Percentiles rank a stretch among this genome's conserved stretches.
Conservation (phyloP, 2,888 invertebrate species). For the Caenorhabditis sp. region DNA sequence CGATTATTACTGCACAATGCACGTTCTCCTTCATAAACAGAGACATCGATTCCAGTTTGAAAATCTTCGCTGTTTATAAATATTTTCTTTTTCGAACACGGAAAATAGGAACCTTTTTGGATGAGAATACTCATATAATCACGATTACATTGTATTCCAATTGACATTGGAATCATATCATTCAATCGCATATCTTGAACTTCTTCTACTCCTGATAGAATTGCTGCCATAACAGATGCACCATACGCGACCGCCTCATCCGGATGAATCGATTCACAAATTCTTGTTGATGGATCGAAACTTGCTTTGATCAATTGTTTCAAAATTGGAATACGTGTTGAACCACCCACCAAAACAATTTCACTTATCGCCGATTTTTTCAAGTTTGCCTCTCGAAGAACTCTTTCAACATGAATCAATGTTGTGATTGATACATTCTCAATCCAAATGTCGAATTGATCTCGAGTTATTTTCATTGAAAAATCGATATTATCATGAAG, state of each 20-base stretch:
- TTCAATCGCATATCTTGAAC: conserved; percentile 36
- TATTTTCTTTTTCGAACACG: conserved; percentile 22
- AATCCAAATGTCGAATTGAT: conserved; percentile 83
- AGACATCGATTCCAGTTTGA: conserved; percentile 24
- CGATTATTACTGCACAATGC: conserved; percentile 23
- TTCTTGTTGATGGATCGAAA: conserved; percentile 33
- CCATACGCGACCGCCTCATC: conserved; percentile 95
- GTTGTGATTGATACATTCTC: conserved; percentile 31
- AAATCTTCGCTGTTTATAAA: conserved; percentile 36
- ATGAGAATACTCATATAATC: conserved; percentile 41
- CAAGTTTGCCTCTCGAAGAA: conserved; percentile 35
- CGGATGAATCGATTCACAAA: conserved; percentile 83
- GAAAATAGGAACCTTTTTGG: conserved; percentile 24
- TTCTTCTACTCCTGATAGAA: conserved; percentile 47
- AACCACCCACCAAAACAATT: conserved; percentile 74
- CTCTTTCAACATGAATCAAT: conserved; percentile 34
- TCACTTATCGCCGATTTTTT: conserved; percentile 69
- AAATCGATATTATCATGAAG: conserved; percentile 93
- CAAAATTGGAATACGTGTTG: conserved; percentile 73
- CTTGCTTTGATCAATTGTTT: conserved; percentile 69
- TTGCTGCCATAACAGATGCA: conserved; percentile 92
- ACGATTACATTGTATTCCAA: conserved; percentile 32
- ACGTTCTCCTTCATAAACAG: conserved; percentile 37
- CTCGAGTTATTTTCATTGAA: conserved; percentile 91
- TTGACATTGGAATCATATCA: conserved; percentile 37